Evolutionary conservation across 2,797 vertebrate genomes (phyloP).

Genomic region (Hozukius guyotensis): DNA sequence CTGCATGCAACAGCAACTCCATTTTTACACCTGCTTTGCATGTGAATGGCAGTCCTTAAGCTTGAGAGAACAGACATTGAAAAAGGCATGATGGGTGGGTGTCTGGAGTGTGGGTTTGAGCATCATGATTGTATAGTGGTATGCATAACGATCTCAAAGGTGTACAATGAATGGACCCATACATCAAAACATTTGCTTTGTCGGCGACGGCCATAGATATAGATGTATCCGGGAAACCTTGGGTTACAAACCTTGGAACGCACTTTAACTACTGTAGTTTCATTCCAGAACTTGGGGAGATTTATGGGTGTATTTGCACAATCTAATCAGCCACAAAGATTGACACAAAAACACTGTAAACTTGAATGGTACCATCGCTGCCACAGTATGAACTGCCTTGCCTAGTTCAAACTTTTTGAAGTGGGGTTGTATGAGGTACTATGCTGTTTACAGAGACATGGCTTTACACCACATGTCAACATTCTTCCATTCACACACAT

Average conservation of each 20-base stretch:
- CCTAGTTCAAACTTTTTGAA: background rate
- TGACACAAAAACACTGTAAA: no score
- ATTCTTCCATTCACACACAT: no score
- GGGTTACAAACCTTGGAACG: background rate
- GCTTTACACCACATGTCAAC: no score
- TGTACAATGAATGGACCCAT: background rate
- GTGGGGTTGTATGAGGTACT: no score
- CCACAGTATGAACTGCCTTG: background rate
- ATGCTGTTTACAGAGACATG: no score
- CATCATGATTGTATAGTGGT: background rate
- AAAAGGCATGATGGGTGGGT: background rate
- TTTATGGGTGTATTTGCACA: background rate
- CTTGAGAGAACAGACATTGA: slow-evolving; percentile 7
- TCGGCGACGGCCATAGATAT: background rate
- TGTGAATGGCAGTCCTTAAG: slow-evolving; percentile 12
- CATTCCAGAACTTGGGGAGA: background rate
- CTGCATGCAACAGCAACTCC: slow-evolving; percentile 2
- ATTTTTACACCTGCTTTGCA: slow-evolving; percentile 16
- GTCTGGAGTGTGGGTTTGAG: background rate
- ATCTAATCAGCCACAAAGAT: background rate
- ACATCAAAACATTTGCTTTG: background rate
- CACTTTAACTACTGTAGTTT: background rate
- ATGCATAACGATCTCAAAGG: background rate
- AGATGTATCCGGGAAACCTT: background rate
- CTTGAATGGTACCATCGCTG: background rate